Conservation (phyloP, 2,797 vertebrate genomes). For the Acridotheres tristis region DNA sequence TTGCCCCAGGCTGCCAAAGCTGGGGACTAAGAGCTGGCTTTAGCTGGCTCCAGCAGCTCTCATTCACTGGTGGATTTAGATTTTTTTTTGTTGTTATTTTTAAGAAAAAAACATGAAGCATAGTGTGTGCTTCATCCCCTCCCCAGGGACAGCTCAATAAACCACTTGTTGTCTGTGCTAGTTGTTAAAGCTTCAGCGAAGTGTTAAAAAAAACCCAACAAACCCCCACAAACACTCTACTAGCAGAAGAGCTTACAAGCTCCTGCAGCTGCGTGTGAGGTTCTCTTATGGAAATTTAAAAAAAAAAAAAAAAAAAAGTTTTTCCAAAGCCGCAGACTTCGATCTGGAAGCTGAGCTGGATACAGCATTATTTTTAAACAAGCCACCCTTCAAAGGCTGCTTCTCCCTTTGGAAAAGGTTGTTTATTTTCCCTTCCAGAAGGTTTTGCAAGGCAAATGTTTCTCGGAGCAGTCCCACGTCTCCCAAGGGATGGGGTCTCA, state of each 20-base stretch:
- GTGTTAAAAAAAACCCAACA: not conserved
- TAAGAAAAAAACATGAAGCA: not conserved
- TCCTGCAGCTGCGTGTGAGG: not conserved
- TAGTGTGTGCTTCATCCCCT: not conserved
- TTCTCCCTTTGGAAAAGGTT: not conserved
- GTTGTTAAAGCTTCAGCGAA: constrained; percentile 17
- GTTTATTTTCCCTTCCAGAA: not conserved
- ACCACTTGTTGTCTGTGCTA: not conserved
- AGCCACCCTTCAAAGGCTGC: not conserved
- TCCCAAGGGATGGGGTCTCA: not conserved
- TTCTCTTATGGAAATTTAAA: not conserved
- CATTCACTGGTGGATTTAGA: not conserved
- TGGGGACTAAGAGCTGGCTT: not conserved
- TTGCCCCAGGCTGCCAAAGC: fast-evolving
- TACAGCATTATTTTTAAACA: not conserved
- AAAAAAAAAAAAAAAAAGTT: not conserved
- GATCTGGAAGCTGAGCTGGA: not conserved
- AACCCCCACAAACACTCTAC: not conserved
- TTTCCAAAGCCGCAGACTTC: not conserved
- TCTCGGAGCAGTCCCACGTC: not conserved
- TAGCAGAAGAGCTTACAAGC: not conserved
- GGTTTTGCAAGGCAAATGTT: not conserved
- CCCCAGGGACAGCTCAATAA: constrained; percentile 30
- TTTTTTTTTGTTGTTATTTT: not conserved
- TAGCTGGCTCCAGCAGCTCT: not conserved